Conservation (phyloP, 2,888 invertebrate species). For the Eristalis intricaria region DNA sequence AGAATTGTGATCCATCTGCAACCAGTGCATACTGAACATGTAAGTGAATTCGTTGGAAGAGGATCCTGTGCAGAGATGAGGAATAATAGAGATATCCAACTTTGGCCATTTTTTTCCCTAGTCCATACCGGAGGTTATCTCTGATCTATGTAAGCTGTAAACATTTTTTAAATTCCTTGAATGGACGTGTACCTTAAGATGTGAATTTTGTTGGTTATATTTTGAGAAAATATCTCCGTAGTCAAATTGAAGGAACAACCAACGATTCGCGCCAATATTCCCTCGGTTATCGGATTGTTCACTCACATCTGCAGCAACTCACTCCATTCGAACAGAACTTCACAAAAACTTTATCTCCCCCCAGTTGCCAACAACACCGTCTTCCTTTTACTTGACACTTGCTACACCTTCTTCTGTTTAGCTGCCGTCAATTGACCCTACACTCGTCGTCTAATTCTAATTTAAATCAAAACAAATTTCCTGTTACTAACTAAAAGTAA, state of each 20-base stretch:
- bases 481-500: background rate
- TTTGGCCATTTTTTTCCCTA: no score
- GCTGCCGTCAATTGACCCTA: background rate
- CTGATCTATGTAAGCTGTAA: no score
- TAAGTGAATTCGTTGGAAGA: background rate
- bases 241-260: no score
- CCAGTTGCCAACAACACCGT: background rate
- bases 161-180: no score
- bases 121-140: no score
- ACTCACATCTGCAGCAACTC: background rate
- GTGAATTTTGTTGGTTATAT: no score
- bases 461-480: background rate
- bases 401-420: background rate
- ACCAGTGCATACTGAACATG: no score
- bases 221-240: no score
- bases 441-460: background rate
- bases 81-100: no score
- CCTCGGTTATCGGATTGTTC: background rate
- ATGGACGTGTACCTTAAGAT: no score
- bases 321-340: background rate
- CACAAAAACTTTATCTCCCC: background rate
- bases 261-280: background rate
- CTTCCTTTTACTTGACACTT: background rate
- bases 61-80: no score
- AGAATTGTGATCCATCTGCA: no score